Base-by-base conservation (phyloP, 2,113 vertebrate species). In the Nesospiza acunhae region DNA sequence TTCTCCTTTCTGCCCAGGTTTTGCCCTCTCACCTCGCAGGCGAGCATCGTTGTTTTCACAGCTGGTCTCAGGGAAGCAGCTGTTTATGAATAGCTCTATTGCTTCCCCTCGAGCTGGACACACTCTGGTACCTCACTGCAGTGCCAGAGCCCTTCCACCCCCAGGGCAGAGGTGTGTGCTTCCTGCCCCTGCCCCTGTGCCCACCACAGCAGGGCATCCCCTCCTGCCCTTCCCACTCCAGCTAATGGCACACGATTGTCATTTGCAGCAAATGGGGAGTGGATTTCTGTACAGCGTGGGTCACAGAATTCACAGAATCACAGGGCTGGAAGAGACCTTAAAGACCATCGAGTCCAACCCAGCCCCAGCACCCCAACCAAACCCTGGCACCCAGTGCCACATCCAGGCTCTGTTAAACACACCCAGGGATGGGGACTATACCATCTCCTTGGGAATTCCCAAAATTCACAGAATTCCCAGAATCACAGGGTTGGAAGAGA, bases 21-120 rank as follows among this genome's bases (percentile, higher is more conserved):
- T 77, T 83, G 72, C 88, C 92, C 87, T 70, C 87, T 90, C 81
- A 87, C 83, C 86, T 85, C 50, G 3, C 81, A 87, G 87, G 89
- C 75, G 60, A 77, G 86, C 90, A 70, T 75, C 87, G 24, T 4
- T 98, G 93, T 97, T 97, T 94, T 96, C 90, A 96, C 97, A 98
- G 96, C 95, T 97, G 97, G 90, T 58, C 92, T 74, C 86, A 58
- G 5, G 15, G 89, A 97, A 96, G 86, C 85, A 80, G 75, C 56
- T 79, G 91, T 97, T 97, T 74, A 83, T 75, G 96, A 97, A 95
- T 4, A 69, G 89, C 66, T 82, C 47, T 81, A 84, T 44, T 79
- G 90, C 94, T 94, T 84, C 64, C 74, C 94, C 83, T 81, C 62
- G n/a, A 50, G 76, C 66, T 52, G 30, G 73, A 63, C n/a, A 21